These are phyloP conservation scores for Geophilus truncorum DNA, from an alignment of 2,888 invertebrate genomes.

Conservation along the genomic window DNA sequence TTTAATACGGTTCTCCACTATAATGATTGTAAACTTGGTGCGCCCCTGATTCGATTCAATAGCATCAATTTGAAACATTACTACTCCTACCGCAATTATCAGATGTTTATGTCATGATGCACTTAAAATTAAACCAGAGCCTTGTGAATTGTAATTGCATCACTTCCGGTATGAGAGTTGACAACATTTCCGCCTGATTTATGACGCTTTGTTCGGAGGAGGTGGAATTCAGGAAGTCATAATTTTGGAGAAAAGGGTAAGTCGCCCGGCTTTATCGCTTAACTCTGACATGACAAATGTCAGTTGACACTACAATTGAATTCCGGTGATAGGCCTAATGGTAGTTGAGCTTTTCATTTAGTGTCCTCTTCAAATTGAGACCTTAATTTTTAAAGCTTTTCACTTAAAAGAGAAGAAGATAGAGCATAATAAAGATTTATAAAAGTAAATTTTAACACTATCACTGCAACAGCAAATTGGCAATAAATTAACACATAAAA, in stretches of 20 bases:
- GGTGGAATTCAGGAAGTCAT: slow-evolving; percentile 24
- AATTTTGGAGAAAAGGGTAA: slow-evolving; percentile 27
- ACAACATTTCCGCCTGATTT: slow-evolving; percentile 24
- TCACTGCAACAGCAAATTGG: not conserved
- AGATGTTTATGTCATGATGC: slow-evolving; percentile 5
- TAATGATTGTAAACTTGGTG: no score
- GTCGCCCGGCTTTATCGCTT: slow-evolving; percentile 24
- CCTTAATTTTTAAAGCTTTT: slow-evolving; percentile 14
- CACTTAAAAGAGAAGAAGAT: not conserved
- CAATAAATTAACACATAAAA: not conserved
- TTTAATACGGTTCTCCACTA: no score
- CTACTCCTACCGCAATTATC: not conserved
- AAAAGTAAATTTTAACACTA: not conserved
- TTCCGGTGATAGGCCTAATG: slow-evolving; percentile 27
- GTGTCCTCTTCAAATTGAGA: slow-evolving; percentile 21
- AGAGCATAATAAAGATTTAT: not conserved
- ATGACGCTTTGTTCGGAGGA: slow-evolving; percentile 18
- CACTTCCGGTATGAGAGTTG: slow-evolving; percentile 24
- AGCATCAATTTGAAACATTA: not conserved
- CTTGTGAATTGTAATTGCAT: slow-evolving; percentile 25
- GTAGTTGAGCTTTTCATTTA: slow-evolving; percentile 25
- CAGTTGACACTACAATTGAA: slow-evolving; percentile 27
- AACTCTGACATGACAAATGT: slow-evolving; percentile 27
- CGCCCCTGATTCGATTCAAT: not conserved
- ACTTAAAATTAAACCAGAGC: slow-evolving; percentile 13